These are phyloP conservation scores for Chironomus striatipennis DNA, from an alignment of 1,140 invertebrate species.

Conservation along the genomic window DNA sequence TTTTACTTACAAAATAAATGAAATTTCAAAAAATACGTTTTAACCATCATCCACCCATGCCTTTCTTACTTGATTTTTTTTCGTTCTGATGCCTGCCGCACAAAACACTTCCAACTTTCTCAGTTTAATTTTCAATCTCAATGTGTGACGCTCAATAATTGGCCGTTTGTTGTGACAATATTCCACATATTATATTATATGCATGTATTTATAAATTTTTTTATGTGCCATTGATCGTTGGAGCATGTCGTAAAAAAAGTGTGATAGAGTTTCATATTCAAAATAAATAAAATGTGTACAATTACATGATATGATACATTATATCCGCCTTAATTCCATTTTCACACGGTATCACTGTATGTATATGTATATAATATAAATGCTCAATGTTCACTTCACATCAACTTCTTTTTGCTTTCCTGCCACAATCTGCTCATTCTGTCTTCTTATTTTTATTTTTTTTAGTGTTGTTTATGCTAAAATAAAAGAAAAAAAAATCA, in stretches of 20 bases:
- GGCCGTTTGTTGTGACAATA: conserved; percentile 22
- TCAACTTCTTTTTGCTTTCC: neutral
- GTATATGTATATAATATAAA: neutral
- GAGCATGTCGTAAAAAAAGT: conserved; percentile 11
- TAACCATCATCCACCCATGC: too few species aligned
- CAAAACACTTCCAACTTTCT: too few species aligned
- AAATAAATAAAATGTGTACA: conserved; percentile 3
- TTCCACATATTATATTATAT: neutral
- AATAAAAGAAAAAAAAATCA: neutral
- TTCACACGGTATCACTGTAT: conserved; percentile 22
- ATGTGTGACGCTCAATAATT: conserved; percentile 6
- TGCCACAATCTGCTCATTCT: neutral
- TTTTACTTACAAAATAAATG: too few species aligned
- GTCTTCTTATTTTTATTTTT: neutral
- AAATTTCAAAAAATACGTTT: too few species aligned
- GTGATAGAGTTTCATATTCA: conserved; percentile 22
- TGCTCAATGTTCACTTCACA: conserved; percentile 6
- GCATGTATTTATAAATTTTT: neutral
- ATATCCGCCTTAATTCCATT: conserved; percentile 21
- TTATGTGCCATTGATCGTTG: neutral
- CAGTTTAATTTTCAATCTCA: neutral
- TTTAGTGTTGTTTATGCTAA: neutral
- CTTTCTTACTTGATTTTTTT: too few species aligned
- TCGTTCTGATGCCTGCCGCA: too few species aligned
- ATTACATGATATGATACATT: conserved; percentile 23